phyloP scores from a whole-genome alignment of 2,797 vertebrate genomes.

The Merluccius polli region DNA sequence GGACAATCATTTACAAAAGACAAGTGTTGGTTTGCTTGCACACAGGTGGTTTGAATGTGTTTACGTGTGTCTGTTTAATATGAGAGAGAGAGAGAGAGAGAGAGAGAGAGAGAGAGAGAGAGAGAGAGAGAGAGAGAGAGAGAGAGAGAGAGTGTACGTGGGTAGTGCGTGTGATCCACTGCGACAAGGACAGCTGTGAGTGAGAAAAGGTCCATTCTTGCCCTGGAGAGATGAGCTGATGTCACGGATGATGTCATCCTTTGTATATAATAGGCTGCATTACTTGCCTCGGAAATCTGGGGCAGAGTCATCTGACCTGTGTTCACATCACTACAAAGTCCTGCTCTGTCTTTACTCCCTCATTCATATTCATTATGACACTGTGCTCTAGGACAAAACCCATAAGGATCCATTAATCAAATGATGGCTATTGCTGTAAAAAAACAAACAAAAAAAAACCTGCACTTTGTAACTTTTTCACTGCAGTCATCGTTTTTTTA shows the following conservation, averaged over 20 bases:
- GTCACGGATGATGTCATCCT: slow-evolving; percentile 78
- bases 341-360: slow-evolving; percentile 63
- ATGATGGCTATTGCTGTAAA: not conserved
- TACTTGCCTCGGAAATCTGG: slow-evolving; percentile 56
- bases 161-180: slow-evolving; percentile 9
- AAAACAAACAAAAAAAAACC: not conserved
- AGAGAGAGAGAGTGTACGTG: not conserved
- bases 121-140: not conserved
- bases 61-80: slow-evolving; percentile 16
- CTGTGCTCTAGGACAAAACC: slow-evolving; percentile 36
- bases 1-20: slow-evolving; percentile 34
- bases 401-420: slow-evolving; percentile 16
- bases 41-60: not conserved
- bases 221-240: slow-evolving; percentile 65
- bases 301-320: slow-evolving; percentile 52
- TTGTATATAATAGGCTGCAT: slow-evolving; percentile 67
- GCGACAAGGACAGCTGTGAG: slow-evolving; percentile 35
- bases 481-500: not conserved
- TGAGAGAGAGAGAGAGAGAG: slow-evolving; percentile 11
- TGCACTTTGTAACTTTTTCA: not conserved
- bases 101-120: not conserved
- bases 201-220: slow-evolving; percentile 72
- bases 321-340: slow-evolving; percentile 53
- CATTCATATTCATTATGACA: slow-evolving; percentile 64
- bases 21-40: slow-evolving; percentile 40